phyloP scores from a whole-genome alignment of 2,888 invertebrate species.

The Melanophora roralis region DNA sequence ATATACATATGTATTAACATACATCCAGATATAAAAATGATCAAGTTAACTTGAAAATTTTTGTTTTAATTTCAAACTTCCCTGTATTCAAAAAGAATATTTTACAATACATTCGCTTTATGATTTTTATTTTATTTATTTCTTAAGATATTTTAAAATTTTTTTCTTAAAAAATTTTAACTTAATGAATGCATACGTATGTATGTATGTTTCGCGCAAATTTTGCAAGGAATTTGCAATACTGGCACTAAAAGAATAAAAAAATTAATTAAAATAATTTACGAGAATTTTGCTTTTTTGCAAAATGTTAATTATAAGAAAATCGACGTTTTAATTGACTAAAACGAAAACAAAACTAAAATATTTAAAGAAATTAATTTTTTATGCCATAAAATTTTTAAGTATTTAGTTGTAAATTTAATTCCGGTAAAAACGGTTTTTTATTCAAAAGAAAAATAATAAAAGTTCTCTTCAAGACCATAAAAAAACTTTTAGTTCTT shows the following conservation, averaged over 20 bases:
- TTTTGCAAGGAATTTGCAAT: slow-evolving; percentile 33
- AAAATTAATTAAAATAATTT: slow-evolving; percentile 1
- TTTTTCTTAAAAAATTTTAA: slow-evolving; percentile 40
- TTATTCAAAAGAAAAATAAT: not conserved
- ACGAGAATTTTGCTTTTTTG: slow-evolving; percentile 24
- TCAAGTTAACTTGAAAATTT: slow-evolving; percentile 5
- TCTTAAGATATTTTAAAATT: slow-evolving; percentile 25
- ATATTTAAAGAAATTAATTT: not conserved
- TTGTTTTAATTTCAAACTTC: slow-evolving; percentile 38
- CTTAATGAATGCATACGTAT: not conserved
- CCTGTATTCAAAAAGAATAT: slow-evolving; percentile 23
- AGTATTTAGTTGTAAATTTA: not conserved
- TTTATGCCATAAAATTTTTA: not conserved
- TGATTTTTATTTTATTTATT: slow-evolving; percentile 35
- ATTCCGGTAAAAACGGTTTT: not conserved
- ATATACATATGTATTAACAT: not conserved
- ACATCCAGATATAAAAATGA: too few species aligned
- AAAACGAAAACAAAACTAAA: not conserved
- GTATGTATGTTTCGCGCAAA: not conserved
- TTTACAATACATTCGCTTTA: slow-evolving; percentile 41
- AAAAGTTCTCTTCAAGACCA: not conserved
- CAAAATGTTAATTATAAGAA: slow-evolving; percentile 13
- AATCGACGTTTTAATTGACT: not conserved
- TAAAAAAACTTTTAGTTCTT: not conserved
- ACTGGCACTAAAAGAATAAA: slow-evolving; percentile 39